Conservation (phyloP, 1,140 invertebrate genomes). For the Limonius californicus region DNA sequence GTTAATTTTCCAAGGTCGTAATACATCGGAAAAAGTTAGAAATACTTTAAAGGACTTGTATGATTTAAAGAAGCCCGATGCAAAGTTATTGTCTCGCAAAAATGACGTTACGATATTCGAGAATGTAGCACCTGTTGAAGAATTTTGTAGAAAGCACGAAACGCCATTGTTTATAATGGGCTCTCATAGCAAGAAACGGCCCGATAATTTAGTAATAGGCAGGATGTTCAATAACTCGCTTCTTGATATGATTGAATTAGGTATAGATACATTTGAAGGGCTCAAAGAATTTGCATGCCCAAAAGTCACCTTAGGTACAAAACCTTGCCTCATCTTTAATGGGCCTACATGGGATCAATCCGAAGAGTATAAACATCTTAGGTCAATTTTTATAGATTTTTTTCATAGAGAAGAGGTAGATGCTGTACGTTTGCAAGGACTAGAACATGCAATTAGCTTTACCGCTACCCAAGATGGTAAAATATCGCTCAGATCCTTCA, state of each 20-base stretch:
- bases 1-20: slow-evolving; percentile 81
- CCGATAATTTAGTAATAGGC: slow-evolving; percentile 87
- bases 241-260: slow-evolving; percentile 95
- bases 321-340: slow-evolving; percentile 90
- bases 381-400: slow-evolving; percentile 89
- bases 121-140: slow-evolving; percentile 76
- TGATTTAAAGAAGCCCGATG: slow-evolving; percentile 81
- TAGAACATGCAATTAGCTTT: slow-evolving; percentile 91
- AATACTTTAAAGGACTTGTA: slow-evolving; percentile 85
- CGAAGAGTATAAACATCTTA: slow-evolving; percentile 75
- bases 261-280: slow-evolving; percentile 72
- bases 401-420: slow-evolving; percentile 84
- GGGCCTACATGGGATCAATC: slow-evolving; percentile 88
- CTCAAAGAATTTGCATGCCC: slow-evolving; percentile 38
- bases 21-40: slow-evolving; percentile 71
- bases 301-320: slow-evolving; percentile 60
- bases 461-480: slow-evolving; percentile 73
- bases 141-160: slow-evolving; percentile 82
- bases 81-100: slow-evolving; percentile 70
- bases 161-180: slow-evolving; percentile 85
- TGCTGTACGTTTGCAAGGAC: slow-evolving; percentile 80
- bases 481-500: slow-evolving; percentile 86
- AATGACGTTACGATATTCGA: slow-evolving; percentile 87
- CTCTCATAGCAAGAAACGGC: slow-evolving; percentile 91
- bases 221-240: slow-evolving; percentile 86